Conservation (phyloP, 64 coral and sea anemone genomes). For the Orbicella faveolata region DNA sequence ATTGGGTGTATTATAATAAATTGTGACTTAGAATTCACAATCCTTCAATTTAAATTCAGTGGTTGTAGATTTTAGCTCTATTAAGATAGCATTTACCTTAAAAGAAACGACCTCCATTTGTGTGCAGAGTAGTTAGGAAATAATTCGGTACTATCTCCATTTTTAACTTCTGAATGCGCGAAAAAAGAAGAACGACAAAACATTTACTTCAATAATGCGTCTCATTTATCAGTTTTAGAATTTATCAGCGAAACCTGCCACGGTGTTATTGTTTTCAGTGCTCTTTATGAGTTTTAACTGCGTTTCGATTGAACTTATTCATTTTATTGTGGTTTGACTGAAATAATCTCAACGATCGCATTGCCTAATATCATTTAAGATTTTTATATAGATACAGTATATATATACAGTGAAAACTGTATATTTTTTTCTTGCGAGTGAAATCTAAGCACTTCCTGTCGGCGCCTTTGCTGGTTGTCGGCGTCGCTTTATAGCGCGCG, state of each 20-base stretch:
- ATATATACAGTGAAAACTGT: too few species aligned
- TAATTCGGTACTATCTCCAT: neutral
- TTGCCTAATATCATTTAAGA: too few species aligned
- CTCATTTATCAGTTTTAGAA: neutral
- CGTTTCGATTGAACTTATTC: too few species aligned
- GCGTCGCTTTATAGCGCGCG: neutral
- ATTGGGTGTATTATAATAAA: neutral
- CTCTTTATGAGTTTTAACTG: too few species aligned
- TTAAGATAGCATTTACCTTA: neutral
- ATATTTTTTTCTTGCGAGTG: neutral
- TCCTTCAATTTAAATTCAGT: neutral
- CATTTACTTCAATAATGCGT: neutral
- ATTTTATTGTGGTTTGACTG: too few species aligned
- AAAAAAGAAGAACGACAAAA: neutral
- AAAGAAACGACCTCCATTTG: neutral
- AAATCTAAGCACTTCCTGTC: conserved; percentile 1
- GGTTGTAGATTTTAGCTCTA: neutral
- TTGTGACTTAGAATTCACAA: neutral
- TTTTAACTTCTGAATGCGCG: neutral
- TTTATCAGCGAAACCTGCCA: neutral
- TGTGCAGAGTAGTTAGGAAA: neutral
- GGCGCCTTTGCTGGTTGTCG: neutral
- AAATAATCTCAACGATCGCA: too few species aligned
- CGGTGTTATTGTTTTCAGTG: too few species aligned
- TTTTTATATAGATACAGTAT: too few species aligned